Conservation (phyloP, 2,113 vertebrate genomes). For the Rissa tridactyla region DNA sequence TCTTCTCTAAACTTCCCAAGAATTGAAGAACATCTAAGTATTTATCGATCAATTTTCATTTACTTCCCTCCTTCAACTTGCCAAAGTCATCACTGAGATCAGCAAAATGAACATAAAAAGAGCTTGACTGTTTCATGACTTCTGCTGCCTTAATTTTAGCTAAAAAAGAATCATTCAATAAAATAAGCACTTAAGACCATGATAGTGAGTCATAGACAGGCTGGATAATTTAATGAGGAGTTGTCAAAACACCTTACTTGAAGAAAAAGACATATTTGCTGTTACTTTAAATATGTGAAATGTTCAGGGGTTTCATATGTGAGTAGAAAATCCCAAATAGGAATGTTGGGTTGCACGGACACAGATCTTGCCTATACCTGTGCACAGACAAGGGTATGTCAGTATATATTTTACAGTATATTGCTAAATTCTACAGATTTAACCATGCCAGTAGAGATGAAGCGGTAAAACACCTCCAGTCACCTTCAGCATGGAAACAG, state of each 20-base stretch:
- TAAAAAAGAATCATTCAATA: not conserved
- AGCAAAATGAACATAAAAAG: not conserved
- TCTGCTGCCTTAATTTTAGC: not conserved
- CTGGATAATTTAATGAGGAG: not conserved
- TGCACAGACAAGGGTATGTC: not conserved
- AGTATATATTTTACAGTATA: not conserved
- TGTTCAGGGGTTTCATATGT: not conserved
- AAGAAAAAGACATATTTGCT: not conserved
- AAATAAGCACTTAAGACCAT: not conserved
- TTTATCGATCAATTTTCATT: not conserved
- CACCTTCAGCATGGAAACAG: not conserved
- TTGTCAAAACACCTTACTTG: not conserved
- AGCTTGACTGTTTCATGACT: not conserved
- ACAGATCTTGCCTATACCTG: not conserved
- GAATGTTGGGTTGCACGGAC: rapidly evolving
- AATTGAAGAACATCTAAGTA: not conserved
- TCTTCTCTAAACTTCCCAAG: not conserved
- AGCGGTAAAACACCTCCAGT: not conserved
- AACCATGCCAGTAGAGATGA: not conserved
- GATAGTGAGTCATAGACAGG: not conserved
- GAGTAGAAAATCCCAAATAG: not conserved
- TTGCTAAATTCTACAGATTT: not conserved
- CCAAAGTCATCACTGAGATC: not conserved
- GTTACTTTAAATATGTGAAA: not conserved
- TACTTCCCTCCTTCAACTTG: not conserved